Percentiles rank a stretch among this genome's conserved stretches.
These are phyloP conservation scores for Sebastes trivittatus DNA, from an alignment of 2,797 vertebrate genomes.

Conservation along the genomic window DNA sequence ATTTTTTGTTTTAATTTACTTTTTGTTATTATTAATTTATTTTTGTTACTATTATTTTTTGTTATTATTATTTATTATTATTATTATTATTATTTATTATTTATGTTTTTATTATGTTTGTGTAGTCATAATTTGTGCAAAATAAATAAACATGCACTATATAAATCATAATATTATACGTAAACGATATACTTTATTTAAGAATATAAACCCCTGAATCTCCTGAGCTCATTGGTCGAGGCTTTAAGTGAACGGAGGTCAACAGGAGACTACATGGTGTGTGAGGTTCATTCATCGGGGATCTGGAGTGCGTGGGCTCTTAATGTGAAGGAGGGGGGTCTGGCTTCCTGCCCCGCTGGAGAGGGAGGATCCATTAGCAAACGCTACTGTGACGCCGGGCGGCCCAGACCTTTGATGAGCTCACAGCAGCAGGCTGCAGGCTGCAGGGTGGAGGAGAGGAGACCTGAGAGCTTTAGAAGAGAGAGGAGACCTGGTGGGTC, in stretches of 20 bases:
- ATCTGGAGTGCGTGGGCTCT: constrained; percentile 41
- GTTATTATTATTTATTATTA: too few relatives aligned
- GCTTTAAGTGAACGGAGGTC: constrained; percentile 10
- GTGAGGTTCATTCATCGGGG: constrained; percentile 15
- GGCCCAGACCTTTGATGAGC: constrained; percentile 69
- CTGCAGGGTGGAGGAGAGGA: constrained; percentile 19
- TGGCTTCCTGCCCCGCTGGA: constrained; percentile 38
- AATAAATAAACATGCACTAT: too few relatives aligned
- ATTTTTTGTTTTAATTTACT: too few relatives aligned
- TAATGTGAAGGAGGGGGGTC: constrained; percentile 59
- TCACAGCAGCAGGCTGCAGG: constrained; percentile 58
- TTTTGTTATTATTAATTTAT: too few relatives aligned
- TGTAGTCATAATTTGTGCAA: too few relatives aligned
- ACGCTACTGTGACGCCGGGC: constrained; percentile 61
- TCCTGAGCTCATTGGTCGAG: background rate
- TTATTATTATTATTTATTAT: too few relatives aligned
- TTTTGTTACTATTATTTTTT: too few relatives aligned
- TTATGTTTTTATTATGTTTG: too few relatives aligned
- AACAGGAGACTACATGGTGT: constrained; percentile 8
- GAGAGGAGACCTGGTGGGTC: background rate
- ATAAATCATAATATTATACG: background rate
- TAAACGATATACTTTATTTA: background rate
- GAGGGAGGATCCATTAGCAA: constrained; percentile 64
- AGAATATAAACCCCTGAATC: rapidly evolving
- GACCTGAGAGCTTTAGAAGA: constrained; percentile 40